Evolutionary conservation across 2,888 invertebrate species (phyloP), one percentile per base, ranked within the genome.

Genomic region (Drosophila hamatofila): DNA sequence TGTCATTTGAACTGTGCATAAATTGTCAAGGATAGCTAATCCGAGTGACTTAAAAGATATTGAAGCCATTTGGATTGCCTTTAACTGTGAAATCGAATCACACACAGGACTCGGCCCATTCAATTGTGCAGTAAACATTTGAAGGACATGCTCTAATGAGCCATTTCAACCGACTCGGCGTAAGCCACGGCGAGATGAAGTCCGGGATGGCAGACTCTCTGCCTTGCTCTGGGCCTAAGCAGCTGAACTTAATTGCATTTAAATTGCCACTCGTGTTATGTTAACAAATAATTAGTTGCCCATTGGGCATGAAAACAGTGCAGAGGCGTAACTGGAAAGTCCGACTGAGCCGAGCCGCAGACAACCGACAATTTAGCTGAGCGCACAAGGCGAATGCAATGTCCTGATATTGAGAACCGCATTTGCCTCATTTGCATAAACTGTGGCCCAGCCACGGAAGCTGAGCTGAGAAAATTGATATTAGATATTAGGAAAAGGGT

Each of bases 251-350:
- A 86, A 86, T 86, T 86, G 90, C 86, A 86, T 86, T 86, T 86
- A 89, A 90, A 86, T 86, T 86, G 90, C 90, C 87, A 90, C 89
- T 86, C 79, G 84, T 90, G 89, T 90, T 90, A 90, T 90, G 89
- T 90, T 90, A 90, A 86, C 90, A 90, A 90, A 86, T 86, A 90
- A 90, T 86, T 86, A 86, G 89, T 89, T 85, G 81, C 83, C 86
- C 88, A 88, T 61, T 65, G 89, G 90, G 88, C 88, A 66, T 75
- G 80, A 75, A 72, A 63, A 57, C 74, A 58, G 77, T 71, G 52
- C 60, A 18, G 69, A 64, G 81, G 71, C 75, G 75, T 73, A 64
- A 56, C 70, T 60, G 55, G 30, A 67, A n/a, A n/a, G n/a, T n/a
- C n/a, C n/a, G n/a, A 79, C 72, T 72, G n/a, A n/a, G n/a, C 72